phyloP scores from a whole-genome alignment of 1,140 invertebrate genomes.

The Bombus waltoni region DNA sequence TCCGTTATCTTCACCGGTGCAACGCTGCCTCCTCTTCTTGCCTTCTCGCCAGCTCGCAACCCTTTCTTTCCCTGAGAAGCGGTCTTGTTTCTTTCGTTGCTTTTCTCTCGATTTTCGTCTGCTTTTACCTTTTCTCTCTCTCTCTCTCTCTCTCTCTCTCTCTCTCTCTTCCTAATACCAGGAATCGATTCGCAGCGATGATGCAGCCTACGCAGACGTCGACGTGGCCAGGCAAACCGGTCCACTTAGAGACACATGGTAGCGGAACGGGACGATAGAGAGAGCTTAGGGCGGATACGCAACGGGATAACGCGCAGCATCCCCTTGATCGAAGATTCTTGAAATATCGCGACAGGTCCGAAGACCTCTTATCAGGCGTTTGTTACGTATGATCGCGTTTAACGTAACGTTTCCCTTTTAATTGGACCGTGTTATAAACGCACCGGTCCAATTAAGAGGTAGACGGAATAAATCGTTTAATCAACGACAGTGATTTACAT shows the following conservation, averaged over 20 bases:
- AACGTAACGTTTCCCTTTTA: conserved; percentile 69
- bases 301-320: conserved; percentile 14
- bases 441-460: conserved; percentile 75
- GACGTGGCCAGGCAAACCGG: conserved; percentile 36
- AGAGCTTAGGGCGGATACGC: conserved; percentile 7
- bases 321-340: neutral
- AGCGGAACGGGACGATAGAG: conserved; percentile 1
- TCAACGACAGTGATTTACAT: conserved; percentile 77
- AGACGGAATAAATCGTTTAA: conserved; percentile 76
- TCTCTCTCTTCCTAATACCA: conserved; percentile 21
- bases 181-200: conserved; percentile 46
- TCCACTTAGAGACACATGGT: conserved; percentile 48
- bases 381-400: conserved; percentile 67
- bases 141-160: neutral
- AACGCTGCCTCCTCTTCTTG: too few species aligned
- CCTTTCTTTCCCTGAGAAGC: neutral
- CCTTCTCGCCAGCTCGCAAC: neutral
- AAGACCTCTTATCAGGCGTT: conserved; percentile 46
- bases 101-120: neutral
- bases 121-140: neutral
- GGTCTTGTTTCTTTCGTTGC: neutral
- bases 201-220: conserved; percentile 16
- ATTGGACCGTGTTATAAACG: conserved; percentile 75
- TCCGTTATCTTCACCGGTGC: neutral
- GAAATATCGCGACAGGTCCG: neutral